Base-by-base conservation (phyloP, 2,113 vertebrate genomes). In the Microtus oregoni region DNA sequence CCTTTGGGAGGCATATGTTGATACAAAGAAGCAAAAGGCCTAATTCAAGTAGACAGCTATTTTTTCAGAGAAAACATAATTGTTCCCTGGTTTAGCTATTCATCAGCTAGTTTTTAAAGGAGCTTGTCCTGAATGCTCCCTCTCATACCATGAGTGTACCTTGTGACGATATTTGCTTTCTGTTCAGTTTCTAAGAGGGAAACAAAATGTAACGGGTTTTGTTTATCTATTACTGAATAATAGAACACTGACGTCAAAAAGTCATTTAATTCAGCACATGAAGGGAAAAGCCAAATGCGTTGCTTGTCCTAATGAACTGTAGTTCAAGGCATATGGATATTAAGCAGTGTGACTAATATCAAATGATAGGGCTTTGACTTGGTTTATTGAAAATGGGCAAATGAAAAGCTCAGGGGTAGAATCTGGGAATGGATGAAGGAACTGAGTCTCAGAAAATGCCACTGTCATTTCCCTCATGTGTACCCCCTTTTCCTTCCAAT, bases 131-230 rank as follows among this genome's bases (percentile, higher is more conserved):
- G 50, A 82, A 35, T 55, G 87, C 86, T 87, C 78, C 93, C 81
- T 94, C 90, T 93, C 63, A 32, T 32, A 52, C 35, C 75, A 93
- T 8, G 88, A 89, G 82, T 87, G 58, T 1, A 1, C 44, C 61
- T 81, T 78, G 83, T 68, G 65, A 94, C 4, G 47, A 96, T 11
- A 38, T 63, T 50, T 85, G 86, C 22, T 91, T 95, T 97, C 75
- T 93, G 70, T 93, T 95, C 76, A 92, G 88, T 95, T 92, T 96
- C 96, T 78, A 93, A 97, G 50, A 93, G 41, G 90, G 61, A 97
- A 96, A 92, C 82, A 96, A 96, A 96, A 93, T 87, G 4, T 78
- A 96, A 93, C 85, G 47, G 85, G 55, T 65, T 96, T 96, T 96
- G n/a, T 88, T 95, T 96, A 86, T 73, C 77, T 96, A 35, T 91